Conservation (phyloP, 2,113 vertebrate genomes). For the Chloebia gouldiae region DNA sequence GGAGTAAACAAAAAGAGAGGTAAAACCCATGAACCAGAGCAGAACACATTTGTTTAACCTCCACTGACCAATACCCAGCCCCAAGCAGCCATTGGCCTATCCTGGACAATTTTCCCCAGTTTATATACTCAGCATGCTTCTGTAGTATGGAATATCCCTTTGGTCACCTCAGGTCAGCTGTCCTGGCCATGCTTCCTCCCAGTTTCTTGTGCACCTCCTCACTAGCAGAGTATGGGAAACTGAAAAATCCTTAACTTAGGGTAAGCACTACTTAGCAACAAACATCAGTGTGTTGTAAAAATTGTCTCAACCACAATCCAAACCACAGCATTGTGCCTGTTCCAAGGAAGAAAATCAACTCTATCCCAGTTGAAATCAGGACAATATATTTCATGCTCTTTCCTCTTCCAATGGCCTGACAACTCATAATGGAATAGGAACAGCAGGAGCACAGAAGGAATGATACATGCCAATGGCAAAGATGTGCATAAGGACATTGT, state of each 20-base stretch:
- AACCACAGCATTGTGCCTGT: neutral
- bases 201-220: neutral
- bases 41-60: neutral
- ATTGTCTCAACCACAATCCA: neutral
- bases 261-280: neutral
- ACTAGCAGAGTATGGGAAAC: neutral
- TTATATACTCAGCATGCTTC: neutral
- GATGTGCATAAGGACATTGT: neutral
- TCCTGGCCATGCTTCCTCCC: neutral
- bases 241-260: neutral
- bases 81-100: rapidly evolving
- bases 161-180: neutral
- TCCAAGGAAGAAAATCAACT: neutral
- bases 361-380: neutral
- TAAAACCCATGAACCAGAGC: neutral
- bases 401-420: neutral
- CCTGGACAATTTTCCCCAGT: neutral
- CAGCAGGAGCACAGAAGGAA: neutral
- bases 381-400: neutral
- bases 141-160: neutral
- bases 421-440: neutral
- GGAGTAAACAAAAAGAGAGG: neutral
- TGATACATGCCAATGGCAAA: neutral
- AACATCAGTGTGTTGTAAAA: neutral
- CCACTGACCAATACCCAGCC: neutral